Evolutionary conservation across 2,113 vertebrate species (phyloP).

Genomic region (Lethenteron reissneri): DNA sequence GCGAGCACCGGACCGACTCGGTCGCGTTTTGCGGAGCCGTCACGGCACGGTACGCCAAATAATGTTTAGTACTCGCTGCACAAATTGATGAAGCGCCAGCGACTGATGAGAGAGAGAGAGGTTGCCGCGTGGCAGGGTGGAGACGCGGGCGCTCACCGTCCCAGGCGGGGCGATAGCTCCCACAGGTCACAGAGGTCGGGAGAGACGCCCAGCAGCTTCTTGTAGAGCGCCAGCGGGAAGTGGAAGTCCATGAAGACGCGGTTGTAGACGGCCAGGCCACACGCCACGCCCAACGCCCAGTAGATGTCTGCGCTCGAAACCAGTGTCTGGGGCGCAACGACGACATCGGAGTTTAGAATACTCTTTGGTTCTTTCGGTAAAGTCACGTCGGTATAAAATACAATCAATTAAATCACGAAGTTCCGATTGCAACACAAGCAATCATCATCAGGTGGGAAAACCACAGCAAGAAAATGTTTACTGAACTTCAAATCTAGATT

Average conservation of each 20-base stretch:
- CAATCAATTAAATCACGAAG: background rate
- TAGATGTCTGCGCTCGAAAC: slow-evolving; percentile 92
- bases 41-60: too few relatives aligned
- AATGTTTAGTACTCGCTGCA: background rate
- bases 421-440: background rate
- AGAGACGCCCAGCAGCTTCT: slow-evolving; percentile 55
- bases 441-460: background rate
- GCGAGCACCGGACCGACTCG: too few relatives aligned
- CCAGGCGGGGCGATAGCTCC: slow-evolving; percentile 74
- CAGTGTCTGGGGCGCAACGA: slow-evolving; percentile 35
- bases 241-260: slow-evolving; percentile 83
- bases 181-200: slow-evolving; percentile 63
- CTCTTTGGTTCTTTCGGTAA: background rate
- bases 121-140: slow-evolving; percentile 6
- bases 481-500: background rate
- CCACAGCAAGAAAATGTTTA: slow-evolving; percentile 10
- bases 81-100: background rate
- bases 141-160: slow-evolving; percentile 34
- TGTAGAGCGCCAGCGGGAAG: slow-evolving; percentile 76
- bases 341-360: background rate
- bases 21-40: too few relatives aligned
- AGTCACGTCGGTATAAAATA: background rate
- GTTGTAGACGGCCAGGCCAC: slow-evolving; percentile 89
- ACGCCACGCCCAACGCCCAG: slow-evolving; percentile 75
- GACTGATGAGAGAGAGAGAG: background rate